Evolutionary conservation across 2,888 invertebrate genomes (phyloP), one percentile per base, ranked within the genome.

Genomic region (Schrankia costaestrigalis): DNA sequence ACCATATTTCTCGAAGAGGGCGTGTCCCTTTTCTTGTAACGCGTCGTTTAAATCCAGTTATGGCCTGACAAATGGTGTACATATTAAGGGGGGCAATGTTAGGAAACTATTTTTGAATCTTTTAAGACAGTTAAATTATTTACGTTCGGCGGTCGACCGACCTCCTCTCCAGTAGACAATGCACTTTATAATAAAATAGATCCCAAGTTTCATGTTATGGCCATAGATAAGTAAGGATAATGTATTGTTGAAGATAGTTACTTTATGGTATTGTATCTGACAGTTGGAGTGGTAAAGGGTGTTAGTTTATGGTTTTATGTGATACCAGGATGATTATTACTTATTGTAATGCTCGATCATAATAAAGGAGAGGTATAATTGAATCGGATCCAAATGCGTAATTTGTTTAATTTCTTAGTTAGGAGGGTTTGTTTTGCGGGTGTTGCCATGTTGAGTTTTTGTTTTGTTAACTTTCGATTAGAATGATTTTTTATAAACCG

Each of bases 71-170:
- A 87, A 87, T 86, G 87, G 87, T 85, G 81, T 81, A 84, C 85
- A 84, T 85, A 86, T 86, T 84, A 84, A 79, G 81, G 84, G 83
- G 85, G 87, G 86, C 81, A 82, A 83, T 83, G 86, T 85, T 83
- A 85, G 85, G 77, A 86, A 84, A 87, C 87, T 87, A 87, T 87
- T 87, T 87, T 87, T 87, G 87, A 87, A 87, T 87, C 86, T 87
- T 87, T 87, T 87, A 87, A 87, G 86, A 87, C 85, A 83, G 82
- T 83, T 87, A 85, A 86, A 87, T 86, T 86, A 86, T 87, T 87
- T 87, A 87, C 75, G 78, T 78, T 74, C 71, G 69, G 71, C 63
- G 82, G 84, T 78, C 76, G 74, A 74, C 78, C 79, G 75, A 65
- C 71, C 79, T 79, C 70, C 70, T 77, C 73, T 63, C 71, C 73